Evolutionary conservation across 1,140 invertebrate genomes (phyloP).

Genomic region (Oreohelix idahoensis): DNA sequence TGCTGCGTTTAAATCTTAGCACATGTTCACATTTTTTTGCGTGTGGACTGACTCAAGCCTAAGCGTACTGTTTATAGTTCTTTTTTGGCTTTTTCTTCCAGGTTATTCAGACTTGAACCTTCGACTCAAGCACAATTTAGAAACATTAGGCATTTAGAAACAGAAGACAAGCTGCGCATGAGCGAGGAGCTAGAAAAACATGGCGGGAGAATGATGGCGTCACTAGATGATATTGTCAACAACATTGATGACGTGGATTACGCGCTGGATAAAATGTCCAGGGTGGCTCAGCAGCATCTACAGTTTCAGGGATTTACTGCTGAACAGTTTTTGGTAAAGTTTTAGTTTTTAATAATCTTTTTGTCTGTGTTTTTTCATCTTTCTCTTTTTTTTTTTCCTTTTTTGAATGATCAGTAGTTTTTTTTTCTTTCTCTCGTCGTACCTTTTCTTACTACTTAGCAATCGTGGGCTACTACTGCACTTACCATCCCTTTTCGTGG

Average conservation of each 20-base stretch:
- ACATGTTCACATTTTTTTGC: too few relatives aligned
- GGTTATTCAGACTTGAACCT: slow-evolving; percentile 58
- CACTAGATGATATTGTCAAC: slow-evolving; percentile 63
- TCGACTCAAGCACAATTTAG: slow-evolving; percentile 56
- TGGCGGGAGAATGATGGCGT: slow-evolving; percentile 62
- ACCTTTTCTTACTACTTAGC: too few relatives aligned
- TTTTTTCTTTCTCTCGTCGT: too few relatives aligned
- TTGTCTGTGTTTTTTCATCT: too few relatives aligned
- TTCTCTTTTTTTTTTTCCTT: too few relatives aligned
- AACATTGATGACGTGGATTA: slow-evolving; percentile 68
- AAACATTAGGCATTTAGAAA: slow-evolving; percentile 55
- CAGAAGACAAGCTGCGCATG: slow-evolving; percentile 59
- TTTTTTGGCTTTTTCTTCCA: slow-evolving; percentile 39
- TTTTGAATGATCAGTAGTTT: too few relatives aligned
- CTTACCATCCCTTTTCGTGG: too few relatives aligned
- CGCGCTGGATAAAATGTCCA: slow-evolving; percentile 55
- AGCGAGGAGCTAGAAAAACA: slow-evolving; percentile 64
- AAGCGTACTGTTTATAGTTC: too few relatives aligned
- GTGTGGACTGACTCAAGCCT: too few relatives aligned
- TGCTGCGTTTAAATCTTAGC: too few relatives aligned
- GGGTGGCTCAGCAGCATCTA: slow-evolving; percentile 54
- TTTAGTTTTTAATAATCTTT: too few relatives aligned
- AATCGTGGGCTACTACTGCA: too few relatives aligned
- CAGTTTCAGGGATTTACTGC: slow-evolving; percentile 57
- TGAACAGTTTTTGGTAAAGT: slow-evolving; percentile 60